A percentile compares a stretch with the other conserved stretches of the same genome.
phyloP scores from a whole-genome alignment of 2,113 vertebrate species.

The Leptodactylus fuscus region DNA sequence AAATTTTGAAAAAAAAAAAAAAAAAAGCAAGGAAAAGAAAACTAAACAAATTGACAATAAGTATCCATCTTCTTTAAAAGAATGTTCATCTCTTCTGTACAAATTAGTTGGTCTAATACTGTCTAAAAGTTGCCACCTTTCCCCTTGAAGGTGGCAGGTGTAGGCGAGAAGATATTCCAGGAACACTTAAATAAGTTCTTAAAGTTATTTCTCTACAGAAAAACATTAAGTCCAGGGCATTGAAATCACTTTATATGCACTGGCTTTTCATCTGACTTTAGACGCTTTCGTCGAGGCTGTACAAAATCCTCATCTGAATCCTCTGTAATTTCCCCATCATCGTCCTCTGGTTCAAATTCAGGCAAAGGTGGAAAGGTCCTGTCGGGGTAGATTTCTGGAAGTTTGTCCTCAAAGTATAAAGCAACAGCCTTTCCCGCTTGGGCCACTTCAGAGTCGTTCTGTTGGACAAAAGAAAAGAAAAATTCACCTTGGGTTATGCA shows the following conservation, averaged over 20 bases:
- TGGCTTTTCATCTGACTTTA: constrained; percentile 93
- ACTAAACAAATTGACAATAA: constrained; percentile 64
- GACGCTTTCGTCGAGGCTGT: constrained; percentile 93
- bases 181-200: constrained; percentile 79
- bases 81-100: constrained; percentile 74
- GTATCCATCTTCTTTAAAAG: constrained; percentile 70
- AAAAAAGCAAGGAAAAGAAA: too few relatives aligned
- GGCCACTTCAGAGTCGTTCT: constrained; percentile 97
- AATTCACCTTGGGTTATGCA: constrained; percentile 80
- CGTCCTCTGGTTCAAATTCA: constrained; percentile 85
- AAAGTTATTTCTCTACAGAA: constrained; percentile 73
- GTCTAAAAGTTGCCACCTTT: constrained; percentile 77
- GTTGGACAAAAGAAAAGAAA: constrained; percentile 73
- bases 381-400: constrained; percentile 90
- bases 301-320: constrained; percentile 95
- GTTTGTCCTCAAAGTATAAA: constrained; percentile 94
- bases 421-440: constrained; percentile 93
- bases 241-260: constrained; percentile 92
- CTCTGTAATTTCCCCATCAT: constrained; percentile 86
- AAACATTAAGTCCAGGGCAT: constrained; percentile 70
- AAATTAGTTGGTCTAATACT: constrained; percentile 79
- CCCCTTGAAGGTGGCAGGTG: constrained; percentile 75
- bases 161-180: constrained; percentile 76
- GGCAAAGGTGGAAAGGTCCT: constrained; percentile 89
- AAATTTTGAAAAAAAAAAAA: constrained; percentile 56